Percentiles rank a stretch among this genome's conserved stretches.
Evolutionary conservation across 2,797 vertebrate genomes (phyloP).

Genomic region (Chaunax sp.): DNA sequence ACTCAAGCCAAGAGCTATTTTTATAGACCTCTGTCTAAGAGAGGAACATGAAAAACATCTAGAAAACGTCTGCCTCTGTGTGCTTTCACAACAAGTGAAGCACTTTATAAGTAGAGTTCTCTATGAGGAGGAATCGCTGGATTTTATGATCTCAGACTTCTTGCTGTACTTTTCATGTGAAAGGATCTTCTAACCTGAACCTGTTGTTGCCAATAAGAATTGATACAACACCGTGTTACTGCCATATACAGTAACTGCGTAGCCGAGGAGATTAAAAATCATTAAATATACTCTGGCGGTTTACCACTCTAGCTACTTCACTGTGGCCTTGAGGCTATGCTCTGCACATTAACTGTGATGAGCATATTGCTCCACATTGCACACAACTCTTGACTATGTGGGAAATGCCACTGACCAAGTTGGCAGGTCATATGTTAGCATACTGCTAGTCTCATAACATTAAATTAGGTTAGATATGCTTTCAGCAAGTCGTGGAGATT

Average conservation of each 20-base stretch:
- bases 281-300: slow-evolving; percentile 30
- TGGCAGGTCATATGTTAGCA: slow-evolving; percentile 44
- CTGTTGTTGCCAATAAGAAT: slow-evolving; percentile 3
- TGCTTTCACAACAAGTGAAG: slow-evolving; percentile 59
- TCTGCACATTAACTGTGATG: slow-evolving; percentile 47
- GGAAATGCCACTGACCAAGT: slow-evolving; percentile 55
- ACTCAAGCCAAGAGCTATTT: slow-evolving; percentile 84
- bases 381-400: slow-evolving; percentile 42
- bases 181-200: neutral
- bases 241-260: neutral
- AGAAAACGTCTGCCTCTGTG: slow-evolving; percentile 40
- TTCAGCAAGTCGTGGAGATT: slow-evolving; percentile 40
- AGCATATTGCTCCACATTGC: slow-evolving; percentile 28
- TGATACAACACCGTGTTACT: neutral
- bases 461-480: slow-evolving; percentile 42
- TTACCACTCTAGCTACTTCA: slow-evolving; percentile 22
- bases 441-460: slow-evolving; percentile 22
- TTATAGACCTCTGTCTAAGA: slow-evolving; percentile 75
- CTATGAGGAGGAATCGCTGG: slow-evolving; percentile 18
- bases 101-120: slow-evolving; percentile 38
- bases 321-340: slow-evolving; percentile 38
- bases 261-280: slow-evolving; percentile 3
- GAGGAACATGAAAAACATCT: slow-evolving; percentile 63
- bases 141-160: slow-evolving; percentile 23
- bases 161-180: neutral